A percentile compares a stretch with the other conserved stretches of the same genome.
Conservation (phyloP, 2,113 vertebrate genomes). For the Rhinoptilus africanus region DNA sequence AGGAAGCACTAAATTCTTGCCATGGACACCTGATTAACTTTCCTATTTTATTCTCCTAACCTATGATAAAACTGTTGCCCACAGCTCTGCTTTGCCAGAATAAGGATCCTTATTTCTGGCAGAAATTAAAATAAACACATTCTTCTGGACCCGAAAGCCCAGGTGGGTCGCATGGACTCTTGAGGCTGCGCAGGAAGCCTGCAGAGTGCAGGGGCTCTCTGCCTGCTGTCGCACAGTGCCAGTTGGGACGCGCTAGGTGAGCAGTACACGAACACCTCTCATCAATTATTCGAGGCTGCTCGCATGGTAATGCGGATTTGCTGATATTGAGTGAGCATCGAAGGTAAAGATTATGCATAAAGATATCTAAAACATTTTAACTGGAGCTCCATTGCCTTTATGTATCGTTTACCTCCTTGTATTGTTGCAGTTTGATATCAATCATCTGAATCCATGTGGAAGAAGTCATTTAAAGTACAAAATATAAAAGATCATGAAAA, state of each 20-base stretch:
- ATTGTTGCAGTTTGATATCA: not conserved
- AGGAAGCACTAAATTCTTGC: not conserved
- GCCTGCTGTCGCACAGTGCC: not conserved
- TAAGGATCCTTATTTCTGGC: not conserved
- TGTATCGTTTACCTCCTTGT: not conserved
- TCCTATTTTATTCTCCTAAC: not conserved
- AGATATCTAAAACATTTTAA: slow-evolving; percentile 29
- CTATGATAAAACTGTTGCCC: not conserved
- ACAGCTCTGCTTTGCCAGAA: not conserved
- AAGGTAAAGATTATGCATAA: not conserved
- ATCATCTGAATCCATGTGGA: not conserved
- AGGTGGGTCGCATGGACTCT: not conserved
- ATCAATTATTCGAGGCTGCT: not conserved
- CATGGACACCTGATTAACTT: not conserved
- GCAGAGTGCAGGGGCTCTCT: not conserved
- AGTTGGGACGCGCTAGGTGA: not conserved
- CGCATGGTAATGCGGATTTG: slow-evolving; percentile 12
- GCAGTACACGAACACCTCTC: not conserved
- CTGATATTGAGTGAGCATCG: slow-evolving; percentile 19
- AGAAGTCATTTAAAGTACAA: slow-evolving; percentile 29
- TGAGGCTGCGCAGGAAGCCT: not conserved
- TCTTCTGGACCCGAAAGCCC: not conserved
- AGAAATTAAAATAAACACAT: not conserved
- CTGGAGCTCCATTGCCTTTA: not conserved
- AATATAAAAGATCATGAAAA: not conserved